These are phyloP conservation scores for Liasis olivaceus DNA, from an alignment of 2,797 vertebrate species.

Conservation along the genomic window DNA sequence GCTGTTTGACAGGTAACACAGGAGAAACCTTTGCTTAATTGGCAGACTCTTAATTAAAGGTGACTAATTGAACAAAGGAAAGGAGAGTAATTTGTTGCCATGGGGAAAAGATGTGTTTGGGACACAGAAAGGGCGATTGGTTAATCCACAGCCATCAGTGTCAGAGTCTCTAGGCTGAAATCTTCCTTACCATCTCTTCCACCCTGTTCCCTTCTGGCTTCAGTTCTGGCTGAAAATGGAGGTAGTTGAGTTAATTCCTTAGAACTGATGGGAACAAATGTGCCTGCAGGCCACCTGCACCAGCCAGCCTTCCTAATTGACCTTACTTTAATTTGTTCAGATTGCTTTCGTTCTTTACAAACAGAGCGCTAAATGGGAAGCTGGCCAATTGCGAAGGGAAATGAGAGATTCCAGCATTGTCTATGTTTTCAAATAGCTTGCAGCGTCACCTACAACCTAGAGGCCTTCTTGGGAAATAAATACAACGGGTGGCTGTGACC, in stretches of 20 bases:
- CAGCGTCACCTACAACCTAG: neutral
- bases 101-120: neutral
- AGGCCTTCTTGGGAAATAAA: neutral
- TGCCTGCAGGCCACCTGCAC: neutral
- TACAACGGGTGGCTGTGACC: neutral
- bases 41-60: conserved; percentile 22
- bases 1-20: conserved; percentile 85
- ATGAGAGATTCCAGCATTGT: neutral
- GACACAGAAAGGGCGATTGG: neutral
- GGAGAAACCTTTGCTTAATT: neutral
- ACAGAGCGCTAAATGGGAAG: neutral
- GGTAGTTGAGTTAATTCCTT: neutral
- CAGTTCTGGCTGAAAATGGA: neutral
- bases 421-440: neutral
- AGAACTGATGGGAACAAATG: neutral
- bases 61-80: neutral
- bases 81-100: neutral
- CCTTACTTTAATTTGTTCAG: neutral
- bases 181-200: neutral
- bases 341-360: neutral
- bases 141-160: neutral
- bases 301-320: neutral
- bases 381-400: neutral
- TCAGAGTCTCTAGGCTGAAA: neutral
- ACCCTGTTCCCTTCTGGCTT: neutral